A percentile compares a stretch with the other conserved stretches of the same genome.
Evolutionary conservation across 2,113 vertebrate species (phyloP).

Genomic region (Morone chrysops): DNA sequence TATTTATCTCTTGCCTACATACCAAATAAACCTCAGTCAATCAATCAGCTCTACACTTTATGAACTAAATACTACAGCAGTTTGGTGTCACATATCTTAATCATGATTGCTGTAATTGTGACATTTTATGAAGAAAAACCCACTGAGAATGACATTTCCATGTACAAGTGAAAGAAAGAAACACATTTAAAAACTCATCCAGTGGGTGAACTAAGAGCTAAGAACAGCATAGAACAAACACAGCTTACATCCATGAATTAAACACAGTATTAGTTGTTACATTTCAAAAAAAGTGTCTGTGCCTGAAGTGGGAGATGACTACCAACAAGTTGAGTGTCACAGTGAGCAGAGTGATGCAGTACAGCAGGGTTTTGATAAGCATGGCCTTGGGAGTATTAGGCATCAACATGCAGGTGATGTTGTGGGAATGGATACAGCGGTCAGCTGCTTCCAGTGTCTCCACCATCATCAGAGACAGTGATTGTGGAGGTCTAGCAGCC

Average conservation of each 20-base stretch:
- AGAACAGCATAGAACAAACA: not conserved
- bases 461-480: not conserved
- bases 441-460: not conserved
- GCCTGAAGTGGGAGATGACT: constrained; percentile 71
- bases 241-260: not conserved
- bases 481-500: not conserved
- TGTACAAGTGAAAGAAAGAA: not conserved
- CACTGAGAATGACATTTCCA: not conserved
- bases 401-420: constrained; percentile 18
- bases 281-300: not conserved
- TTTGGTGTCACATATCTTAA: not conserved
- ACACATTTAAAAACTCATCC: not conserved
- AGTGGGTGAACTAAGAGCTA: not conserved
- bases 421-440: constrained; percentile 29
- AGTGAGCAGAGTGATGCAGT: constrained; percentile 73
- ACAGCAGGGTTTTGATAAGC: constrained; percentile 66
- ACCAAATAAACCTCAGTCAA: not conserved
- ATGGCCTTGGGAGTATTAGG: not conserved
- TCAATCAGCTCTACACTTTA: not conserved
- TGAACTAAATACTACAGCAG: not conserved
- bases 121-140: not conserved
- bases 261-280: not conserved
- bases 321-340: constrained; percentile 70
- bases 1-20: not conserved
- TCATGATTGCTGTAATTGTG: not conserved